Evolutionary conservation across 1,140 invertebrate genomes (phyloP), one percentile per base, ranked within the genome.

Genomic region (Marisa cornuarietis): DNA sequence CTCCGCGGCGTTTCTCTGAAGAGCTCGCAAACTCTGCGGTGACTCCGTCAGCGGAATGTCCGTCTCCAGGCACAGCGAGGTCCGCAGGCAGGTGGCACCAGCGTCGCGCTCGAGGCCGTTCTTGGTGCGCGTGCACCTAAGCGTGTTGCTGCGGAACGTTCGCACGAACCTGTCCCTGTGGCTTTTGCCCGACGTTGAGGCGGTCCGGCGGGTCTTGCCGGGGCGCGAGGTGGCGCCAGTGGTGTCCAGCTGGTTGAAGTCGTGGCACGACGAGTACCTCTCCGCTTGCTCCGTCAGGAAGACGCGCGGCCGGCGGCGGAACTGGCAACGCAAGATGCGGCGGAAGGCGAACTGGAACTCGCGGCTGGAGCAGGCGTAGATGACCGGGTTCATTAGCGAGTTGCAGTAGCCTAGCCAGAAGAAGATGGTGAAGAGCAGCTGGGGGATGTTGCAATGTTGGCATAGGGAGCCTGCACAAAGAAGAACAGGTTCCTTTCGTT

Each of bases 291-390:
- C 81, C 18, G 72, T 76, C 31, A 82, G 76, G 31, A 84, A 81
- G 7, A 71, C 73, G 10, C 83, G 77, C 7, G 80, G 83, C 49
- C 82, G 80, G 10, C 79, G 26, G n/a, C 79, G 63, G 73, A 77
- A 83, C 69, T 77, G 75, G 68, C 85, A 87, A 49, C 72, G 76
- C 18, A 87, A 69, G 31, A 86, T 85, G 54, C 80, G 71, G 13
- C 82, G 76, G 77, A 92, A 92, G 31, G 91, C 91, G 63, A 96
- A 95, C 92, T 97, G 93, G 91, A 99, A 99, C 90, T 99, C 97
- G 88, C 95, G 93, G 90, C 96, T 98, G 95, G 96, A 98, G 87
- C 96, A 98, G 5, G 97, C 97, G 91, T 99, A 99, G 86, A 99
- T 99, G 75, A 98, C 95, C 3, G 97, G 97, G 92, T 98, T 99